Conservation (phyloP, 1,140 invertebrate species). For the Neodiprion virginianus region DNA sequence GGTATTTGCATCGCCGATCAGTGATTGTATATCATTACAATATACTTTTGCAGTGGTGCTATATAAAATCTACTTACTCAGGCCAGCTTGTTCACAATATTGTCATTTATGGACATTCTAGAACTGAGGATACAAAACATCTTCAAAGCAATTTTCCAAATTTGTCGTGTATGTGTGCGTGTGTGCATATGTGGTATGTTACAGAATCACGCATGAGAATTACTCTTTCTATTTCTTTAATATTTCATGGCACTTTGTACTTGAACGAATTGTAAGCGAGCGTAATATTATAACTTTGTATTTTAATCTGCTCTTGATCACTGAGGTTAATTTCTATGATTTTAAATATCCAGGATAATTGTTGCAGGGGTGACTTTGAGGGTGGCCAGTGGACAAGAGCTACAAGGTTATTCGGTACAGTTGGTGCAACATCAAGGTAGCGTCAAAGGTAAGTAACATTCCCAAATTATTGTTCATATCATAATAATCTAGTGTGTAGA, state of each 20-base stretch:
- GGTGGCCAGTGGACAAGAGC: conserved; percentile 57
- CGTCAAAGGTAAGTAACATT: conserved; percentile 60
- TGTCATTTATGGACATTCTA: conserved; percentile 53
- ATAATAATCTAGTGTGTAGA: conserved; percentile 24
- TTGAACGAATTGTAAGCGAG: too few relatives aligned
- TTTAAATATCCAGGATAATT: conserved; percentile 18
- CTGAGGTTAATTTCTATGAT: neutral
- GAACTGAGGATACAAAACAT: conserved; percentile 44
- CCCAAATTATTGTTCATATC: conserved; percentile 1
- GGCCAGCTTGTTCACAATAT: conserved; percentile 54
- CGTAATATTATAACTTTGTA: too few relatives aligned
- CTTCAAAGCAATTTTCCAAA: neutral
- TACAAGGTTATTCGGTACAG: conserved; percentile 65
- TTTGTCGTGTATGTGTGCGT: neutral
- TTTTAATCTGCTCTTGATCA: too few relatives aligned
- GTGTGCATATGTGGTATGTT: too few relatives aligned
- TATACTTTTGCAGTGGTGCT: conserved; percentile 54
- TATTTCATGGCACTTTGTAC: too few relatives aligned
- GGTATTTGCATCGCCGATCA: conserved; percentile 52
- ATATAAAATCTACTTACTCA: conserved; percentile 43
- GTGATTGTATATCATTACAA: conserved; percentile 36
- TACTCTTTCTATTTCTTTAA: too few relatives aligned
- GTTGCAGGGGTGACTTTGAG: conserved; percentile 58
- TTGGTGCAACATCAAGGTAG: conserved; percentile 66
- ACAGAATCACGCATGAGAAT: too few relatives aligned